These are phyloP conservation scores for Aphelocoma californica DNA, from an alignment of 2,797 vertebrate species.

Conservation along the genomic window DNA sequence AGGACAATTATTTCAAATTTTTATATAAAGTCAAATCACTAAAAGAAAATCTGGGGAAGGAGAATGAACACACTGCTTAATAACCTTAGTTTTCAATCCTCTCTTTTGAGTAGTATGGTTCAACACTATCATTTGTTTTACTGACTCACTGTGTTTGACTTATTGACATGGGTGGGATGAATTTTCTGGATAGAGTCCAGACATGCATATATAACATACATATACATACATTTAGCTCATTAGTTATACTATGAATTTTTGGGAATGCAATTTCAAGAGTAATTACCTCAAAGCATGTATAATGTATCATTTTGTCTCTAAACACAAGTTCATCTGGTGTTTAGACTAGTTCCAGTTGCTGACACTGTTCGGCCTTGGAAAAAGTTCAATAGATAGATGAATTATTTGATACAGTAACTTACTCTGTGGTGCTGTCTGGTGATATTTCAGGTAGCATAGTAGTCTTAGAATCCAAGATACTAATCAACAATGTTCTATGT, in stretches of 20 bases:
- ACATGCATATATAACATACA: neutral
- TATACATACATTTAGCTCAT: neutral
- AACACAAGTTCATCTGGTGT: neutral
- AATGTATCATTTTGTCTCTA: neutral
- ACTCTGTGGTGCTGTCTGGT: neutral
- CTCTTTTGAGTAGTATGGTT: neutral
- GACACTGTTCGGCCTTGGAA: neutral
- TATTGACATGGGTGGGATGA: neutral
- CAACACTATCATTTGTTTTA: neutral
- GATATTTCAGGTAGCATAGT: neutral
- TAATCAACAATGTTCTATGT: neutral
- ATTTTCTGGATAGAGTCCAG: neutral
- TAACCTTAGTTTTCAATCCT: neutral
- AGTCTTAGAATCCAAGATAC: neutral
- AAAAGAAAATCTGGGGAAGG: neutral
- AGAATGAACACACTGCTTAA: neutral
- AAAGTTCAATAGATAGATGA: neutral
- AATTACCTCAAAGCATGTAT: neutral
- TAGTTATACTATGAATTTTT: neutral
- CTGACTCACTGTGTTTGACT: neutral
- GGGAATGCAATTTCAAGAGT: neutral
- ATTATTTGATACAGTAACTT: neutral
- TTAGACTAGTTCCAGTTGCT: neutral
- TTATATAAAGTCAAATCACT: neutral
- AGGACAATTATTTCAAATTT: neutral